These are phyloP conservation scores for Phylloscopus trochilus DNA, from an alignment of 2,113 vertebrate species.

Conservation along the genomic window DNA sequence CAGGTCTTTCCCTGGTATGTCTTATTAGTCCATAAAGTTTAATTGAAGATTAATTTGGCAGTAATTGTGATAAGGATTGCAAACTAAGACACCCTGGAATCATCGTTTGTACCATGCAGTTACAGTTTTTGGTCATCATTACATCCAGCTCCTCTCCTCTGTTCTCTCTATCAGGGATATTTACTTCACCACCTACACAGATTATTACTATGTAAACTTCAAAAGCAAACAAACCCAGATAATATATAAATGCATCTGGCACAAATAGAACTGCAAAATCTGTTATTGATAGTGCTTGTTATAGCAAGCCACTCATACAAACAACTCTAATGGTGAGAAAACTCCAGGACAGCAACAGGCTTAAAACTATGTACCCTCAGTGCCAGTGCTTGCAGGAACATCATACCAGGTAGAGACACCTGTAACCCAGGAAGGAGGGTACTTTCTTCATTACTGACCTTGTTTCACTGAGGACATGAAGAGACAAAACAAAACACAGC, in stretches of 20 bases:
- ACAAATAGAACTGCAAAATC: neutral
- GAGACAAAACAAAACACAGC: neutral
- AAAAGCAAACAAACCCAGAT: neutral
- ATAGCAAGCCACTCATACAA: neutral
- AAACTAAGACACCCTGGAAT: neutral
- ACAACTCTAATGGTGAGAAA: neutral
- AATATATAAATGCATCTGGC: neutral
- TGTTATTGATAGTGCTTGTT: neutral
- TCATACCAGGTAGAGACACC: neutral
- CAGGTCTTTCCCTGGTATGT: neutral
- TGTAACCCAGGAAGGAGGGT: neutral
- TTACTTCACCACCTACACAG: neutral
- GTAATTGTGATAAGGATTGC: neutral
- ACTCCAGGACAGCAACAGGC: neutral
- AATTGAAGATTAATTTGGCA: neutral
- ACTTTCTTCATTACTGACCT: neutral
- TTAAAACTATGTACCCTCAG: neutral
- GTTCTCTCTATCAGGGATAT: neutral
- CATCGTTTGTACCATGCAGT: neutral
- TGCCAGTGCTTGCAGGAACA: neutral
- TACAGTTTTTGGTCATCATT: neutral
- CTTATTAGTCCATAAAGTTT: neutral
- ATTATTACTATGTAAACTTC: neutral
- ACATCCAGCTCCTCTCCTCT: neutral
- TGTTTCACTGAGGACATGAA: neutral